These are phyloP conservation scores for Cephalotes varians DNA, from an alignment of 2,888 invertebrate genomes.

Conservation along the genomic window DNA sequence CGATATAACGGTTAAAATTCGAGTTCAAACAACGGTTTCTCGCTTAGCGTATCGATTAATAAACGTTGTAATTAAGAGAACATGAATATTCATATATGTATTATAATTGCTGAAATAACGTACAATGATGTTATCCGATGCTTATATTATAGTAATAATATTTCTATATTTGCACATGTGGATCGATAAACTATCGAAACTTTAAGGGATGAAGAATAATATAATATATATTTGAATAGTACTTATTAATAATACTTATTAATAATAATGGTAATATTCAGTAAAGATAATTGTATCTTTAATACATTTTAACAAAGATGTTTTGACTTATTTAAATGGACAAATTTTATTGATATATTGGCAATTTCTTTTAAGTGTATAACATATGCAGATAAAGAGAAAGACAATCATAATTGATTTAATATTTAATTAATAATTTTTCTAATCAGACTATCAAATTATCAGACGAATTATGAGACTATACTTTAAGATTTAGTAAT, in stretches of 20 bases:
- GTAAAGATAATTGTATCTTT: neutral
- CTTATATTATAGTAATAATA: conserved; percentile 37
- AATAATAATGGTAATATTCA: neutral
- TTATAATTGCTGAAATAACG: conserved; percentile 52
- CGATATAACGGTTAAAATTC: conserved; percentile 46
- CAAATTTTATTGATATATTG: neutral
- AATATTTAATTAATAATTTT: conserved; percentile 1
- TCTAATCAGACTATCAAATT: no score
- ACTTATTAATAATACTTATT: no score
- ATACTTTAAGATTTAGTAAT: neutral
- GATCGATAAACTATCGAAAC: conserved; percentile 42
- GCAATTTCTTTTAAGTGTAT: neutral
- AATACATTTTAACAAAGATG: neutral
- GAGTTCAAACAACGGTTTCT: conserved; percentile 45
- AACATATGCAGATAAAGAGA: neutral
- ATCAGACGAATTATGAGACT: no score
- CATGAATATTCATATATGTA: conserved; percentile 50
- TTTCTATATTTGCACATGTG: conserved; percentile 30
- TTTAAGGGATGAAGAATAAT: neutral
- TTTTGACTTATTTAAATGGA: neutral
- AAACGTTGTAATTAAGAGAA: conserved; percentile 52
- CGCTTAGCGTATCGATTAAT: conserved; percentile 47
- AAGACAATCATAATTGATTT: neutral
- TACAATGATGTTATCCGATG: conserved; percentile 38
- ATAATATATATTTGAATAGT: conserved; percentile 25